Evolutionary conservation across 1,140 invertebrate species (phyloP).

Genomic region (Tribolium madens): DNA sequence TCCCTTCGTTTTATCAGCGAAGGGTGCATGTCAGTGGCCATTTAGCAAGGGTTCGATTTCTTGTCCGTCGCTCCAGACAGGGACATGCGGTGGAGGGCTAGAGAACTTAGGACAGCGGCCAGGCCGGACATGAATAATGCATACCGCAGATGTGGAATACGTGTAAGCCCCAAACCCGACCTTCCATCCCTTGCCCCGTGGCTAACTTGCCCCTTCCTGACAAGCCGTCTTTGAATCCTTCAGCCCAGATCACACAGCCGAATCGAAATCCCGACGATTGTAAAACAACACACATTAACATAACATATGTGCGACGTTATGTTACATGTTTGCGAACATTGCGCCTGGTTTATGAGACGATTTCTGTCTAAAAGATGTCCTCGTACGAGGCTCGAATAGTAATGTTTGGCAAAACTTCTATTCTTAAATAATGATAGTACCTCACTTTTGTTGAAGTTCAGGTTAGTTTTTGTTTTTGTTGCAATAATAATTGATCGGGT

Average conservation of each 20-base stretch:
- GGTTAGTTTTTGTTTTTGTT: conserved; percentile 31
- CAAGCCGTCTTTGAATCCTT: conserved; percentile 25
- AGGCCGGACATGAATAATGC: conserved; percentile 65
- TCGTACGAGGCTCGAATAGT: no score
- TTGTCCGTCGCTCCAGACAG: conserved; percentile 54
- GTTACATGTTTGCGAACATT: not conserved
- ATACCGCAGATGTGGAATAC: conserved; percentile 65
- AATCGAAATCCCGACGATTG: not conserved
- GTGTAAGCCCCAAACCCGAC: conserved; percentile 60
- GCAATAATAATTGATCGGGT: conserved; percentile 1
- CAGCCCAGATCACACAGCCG: conserved; percentile 8
- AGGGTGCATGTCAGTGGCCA: conserved; percentile 36
- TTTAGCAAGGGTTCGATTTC: conserved; percentile 60
- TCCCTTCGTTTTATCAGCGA: not conserved
- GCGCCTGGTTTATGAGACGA: not conserved
- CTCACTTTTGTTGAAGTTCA: not conserved
- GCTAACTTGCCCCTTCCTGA: conserved; percentile 53
- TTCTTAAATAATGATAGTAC: no score
- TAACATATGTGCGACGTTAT: not conserved
- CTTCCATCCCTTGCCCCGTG: conserved; percentile 52
- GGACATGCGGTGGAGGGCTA: conserved; percentile 49
- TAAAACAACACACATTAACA: not conserved
- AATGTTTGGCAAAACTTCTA: no score
- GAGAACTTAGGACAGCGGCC: conserved; percentile 62
- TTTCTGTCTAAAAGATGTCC: no score